Evolutionary conservation across 2,888 invertebrate genomes (phyloP).

Genomic region (Campoplex capitator): DNA sequence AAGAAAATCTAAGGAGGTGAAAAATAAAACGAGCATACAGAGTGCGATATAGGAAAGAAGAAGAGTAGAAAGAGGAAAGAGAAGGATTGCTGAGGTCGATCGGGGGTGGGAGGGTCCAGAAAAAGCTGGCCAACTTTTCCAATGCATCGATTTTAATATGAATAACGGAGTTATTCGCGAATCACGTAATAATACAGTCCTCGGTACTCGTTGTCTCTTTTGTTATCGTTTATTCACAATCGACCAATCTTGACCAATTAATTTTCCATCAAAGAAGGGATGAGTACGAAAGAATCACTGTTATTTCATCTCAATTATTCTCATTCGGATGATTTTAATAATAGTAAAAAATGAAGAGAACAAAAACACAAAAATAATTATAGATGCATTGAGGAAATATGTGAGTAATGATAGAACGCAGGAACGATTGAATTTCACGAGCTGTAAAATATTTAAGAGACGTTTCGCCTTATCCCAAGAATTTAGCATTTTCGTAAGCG

Average conservation of each 20-base stretch:
- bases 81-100: constrained; percentile 18
- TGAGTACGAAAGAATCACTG: neutral
- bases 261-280: neutral
- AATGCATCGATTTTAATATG: constrained; percentile 80
- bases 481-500: constrained; percentile 71
- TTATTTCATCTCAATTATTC: neutral
- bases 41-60: constrained; percentile 9
- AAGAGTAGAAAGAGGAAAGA: constrained; percentile 33
- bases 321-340: neutral
- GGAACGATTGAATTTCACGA: neutral
- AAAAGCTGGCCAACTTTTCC: constrained; percentile 77
- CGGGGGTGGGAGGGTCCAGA: constrained; percentile 15
- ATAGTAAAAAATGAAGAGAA: neutral
- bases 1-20: constrained; percentile 26
- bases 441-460: neutral
- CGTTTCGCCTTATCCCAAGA: constrained; percentile 56
- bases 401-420: neutral
- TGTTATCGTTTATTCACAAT: constrained; percentile 21
- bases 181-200: constrained; percentile 60
- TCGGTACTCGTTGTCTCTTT: constrained; percentile 3
- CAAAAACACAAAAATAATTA: neutral
- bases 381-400: neutral
- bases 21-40: constrained; percentile 20
- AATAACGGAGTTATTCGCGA: constrained; percentile 71
- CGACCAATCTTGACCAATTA: neutral